A percentile compares a stretch with the other conserved stretches of the same genome.
Conservation (phyloP, 2,888 invertebrate genomes). For the Drosophila mettleri region DNA sequence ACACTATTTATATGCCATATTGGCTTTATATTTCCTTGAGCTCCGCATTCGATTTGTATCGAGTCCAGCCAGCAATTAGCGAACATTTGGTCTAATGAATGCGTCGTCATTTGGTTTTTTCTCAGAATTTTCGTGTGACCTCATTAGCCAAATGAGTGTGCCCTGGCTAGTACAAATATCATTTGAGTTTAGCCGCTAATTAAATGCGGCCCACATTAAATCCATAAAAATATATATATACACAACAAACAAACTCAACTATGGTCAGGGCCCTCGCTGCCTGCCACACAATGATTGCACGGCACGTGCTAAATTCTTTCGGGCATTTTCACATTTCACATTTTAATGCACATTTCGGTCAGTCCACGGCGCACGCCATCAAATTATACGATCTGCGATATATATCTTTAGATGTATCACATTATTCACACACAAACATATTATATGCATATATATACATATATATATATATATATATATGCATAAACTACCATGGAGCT, state of each 20-base stretch:
- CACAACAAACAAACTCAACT: conserved; percentile 11
- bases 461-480: conserved; percentile 8
- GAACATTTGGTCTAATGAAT: conserved; percentile 23
- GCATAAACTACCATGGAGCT: conserved; percentile 31
- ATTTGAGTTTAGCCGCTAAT: conserved; percentile 48
- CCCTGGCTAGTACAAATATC: conserved; percentile 32
- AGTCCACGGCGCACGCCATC: conserved; percentile 62
- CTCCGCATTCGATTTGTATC: background rate
- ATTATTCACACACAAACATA: too few relatives aligned
- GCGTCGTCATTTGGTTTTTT: conserved; percentile 1
- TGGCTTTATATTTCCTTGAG: background rate
- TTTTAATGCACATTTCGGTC: conserved; percentile 73
- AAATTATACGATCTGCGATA: conserved; percentile 68
- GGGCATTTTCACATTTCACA: conserved; percentile 53
- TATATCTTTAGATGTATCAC: conserved; percentile 35
- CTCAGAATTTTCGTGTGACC: conserved; percentile 35
- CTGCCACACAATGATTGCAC: conserved; percentile 59
- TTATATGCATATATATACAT: conserved; percentile 13
- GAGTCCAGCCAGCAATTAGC: conserved; percentile 5
- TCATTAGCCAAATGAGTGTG: conserved; percentile 34
- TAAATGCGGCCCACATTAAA: conserved; percentile 29
- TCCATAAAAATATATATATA: conserved; percentile 30
- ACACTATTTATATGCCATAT: background rate
- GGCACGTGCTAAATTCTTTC: conserved; percentile 70
- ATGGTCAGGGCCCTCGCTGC: background rate